Percentiles rank a stretch among this genome's conserved stretches.
Conservation (phyloP, 2,113 vertebrate genomes). For the Sterna hirundo region DNA sequence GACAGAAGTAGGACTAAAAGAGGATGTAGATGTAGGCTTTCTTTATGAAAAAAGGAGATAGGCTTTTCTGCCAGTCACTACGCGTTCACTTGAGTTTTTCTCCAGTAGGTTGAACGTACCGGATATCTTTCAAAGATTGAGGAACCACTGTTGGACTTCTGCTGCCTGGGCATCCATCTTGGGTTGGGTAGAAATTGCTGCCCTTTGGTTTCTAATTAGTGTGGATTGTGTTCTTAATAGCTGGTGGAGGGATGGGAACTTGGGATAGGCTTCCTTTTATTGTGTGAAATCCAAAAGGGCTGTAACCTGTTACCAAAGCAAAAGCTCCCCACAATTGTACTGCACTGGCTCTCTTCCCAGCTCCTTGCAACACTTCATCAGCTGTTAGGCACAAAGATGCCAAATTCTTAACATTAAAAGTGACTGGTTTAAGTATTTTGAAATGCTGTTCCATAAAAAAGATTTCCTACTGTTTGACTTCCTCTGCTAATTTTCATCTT, state of each 20-base stretch:
- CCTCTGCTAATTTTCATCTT: constrained; percentile 45
- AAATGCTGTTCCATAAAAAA: constrained; percentile 16
- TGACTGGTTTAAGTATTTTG: neutral
- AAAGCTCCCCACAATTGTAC: constrained; percentile 50
- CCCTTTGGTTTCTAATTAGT: constrained; percentile 55
- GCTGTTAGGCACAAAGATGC: constrained; percentile 7
- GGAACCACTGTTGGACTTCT: neutral
- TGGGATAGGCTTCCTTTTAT: constrained; percentile 66
- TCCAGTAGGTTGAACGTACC: rapidly evolving
- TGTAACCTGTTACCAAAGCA: constrained; percentile 59
- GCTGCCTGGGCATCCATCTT: neutral
- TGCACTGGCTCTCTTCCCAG: constrained; percentile 30
- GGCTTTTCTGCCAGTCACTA: neutral
- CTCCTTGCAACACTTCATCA: constrained; percentile 36
- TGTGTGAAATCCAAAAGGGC: constrained; percentile 50
- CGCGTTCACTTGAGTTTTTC: neutral
- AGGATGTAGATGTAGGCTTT: neutral
- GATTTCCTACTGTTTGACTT: constrained; percentile 31
- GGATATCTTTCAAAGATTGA: neutral
- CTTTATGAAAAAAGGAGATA: neutral
- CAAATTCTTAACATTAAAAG: constrained; percentile 16
- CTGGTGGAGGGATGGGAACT: constrained; percentile 33
- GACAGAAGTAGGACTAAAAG: neutral
- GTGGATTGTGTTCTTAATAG: constrained; percentile 37
- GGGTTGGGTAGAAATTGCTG: constrained; percentile 13